phyloP scores from a whole-genome alignment of 2,888 invertebrate species.

The Caradrina kadenii region DNA sequence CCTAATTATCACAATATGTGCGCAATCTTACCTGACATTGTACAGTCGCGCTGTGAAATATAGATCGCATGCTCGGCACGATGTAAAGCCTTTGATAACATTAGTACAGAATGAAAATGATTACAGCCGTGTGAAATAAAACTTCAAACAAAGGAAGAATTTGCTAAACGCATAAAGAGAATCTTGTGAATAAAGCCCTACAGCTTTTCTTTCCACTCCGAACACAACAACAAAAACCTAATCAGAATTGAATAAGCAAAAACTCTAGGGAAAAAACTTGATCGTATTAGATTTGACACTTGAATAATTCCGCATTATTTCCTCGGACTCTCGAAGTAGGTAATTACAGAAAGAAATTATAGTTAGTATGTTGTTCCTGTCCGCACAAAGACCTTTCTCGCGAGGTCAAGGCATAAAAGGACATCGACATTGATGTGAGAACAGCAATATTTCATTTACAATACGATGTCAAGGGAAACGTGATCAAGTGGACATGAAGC shows the following conservation, averaged over 20 bases:
- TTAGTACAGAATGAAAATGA: conserved; percentile 59
- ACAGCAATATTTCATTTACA: conserved; percentile 65
- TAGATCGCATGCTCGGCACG: conserved; percentile 65
- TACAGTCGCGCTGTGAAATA: conserved; percentile 66
- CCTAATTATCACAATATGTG: conserved; percentile 27
- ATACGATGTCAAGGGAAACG: conserved; percentile 80
- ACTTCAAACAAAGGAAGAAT: conserved; percentile 46
- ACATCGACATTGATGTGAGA: conserved; percentile 74
- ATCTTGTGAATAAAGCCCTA: conserved; percentile 10
- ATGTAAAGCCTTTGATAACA: conserved; percentile 61
- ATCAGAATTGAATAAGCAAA: conserved; percentile 40
- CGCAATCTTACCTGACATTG: conserved; percentile 58
- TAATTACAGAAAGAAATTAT: conserved; percentile 38
- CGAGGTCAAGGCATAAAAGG: conserved; percentile 80
- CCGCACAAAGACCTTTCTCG: conserved; percentile 56
- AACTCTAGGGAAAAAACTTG: conserved; percentile 24
- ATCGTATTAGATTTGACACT: conserved; percentile 30
- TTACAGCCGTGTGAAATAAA: conserved; percentile 50
- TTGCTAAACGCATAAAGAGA: conserved; percentile 23
- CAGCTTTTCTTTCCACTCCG: conserved; percentile 12
- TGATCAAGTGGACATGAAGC: conserved; percentile 76
- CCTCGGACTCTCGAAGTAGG: conserved; percentile 5
- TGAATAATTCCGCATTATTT: conserved; percentile 33
- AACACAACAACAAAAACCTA: conserved; percentile 36
- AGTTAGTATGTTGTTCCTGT: conserved; percentile 57